Evolutionary conservation across 2,888 invertebrate genomes (phyloP), one percentile per base, ranked within the genome.

Genomic region (Anticlea derivata): DNA sequence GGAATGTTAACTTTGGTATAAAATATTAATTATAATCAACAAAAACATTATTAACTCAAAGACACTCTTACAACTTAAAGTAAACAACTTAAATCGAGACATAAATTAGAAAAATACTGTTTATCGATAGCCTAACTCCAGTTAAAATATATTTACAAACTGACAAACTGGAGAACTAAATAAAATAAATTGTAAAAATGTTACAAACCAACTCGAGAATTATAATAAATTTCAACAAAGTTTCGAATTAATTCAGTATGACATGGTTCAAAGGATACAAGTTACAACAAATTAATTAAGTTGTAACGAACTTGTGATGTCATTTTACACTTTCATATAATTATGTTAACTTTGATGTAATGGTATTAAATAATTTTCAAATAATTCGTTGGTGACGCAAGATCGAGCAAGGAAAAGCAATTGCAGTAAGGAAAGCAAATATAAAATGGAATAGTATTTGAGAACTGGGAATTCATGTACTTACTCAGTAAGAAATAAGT

Each of bases 1-100:
- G 93, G 93, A 94, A 93, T 94, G 93, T 93, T 93, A 93, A 93
- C 93, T 94, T 94, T 94, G 93, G 93, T 93, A 93, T 93, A 90
- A 89, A 89, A 89, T 88, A 88, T 87, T 88, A 89, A 86, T 87
- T 83, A 84, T 83, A 85, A 83, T 83, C 84, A 89, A 90, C 89
- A 88, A 86, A 60, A 89, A 89, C 85, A 78, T 17, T 85, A 73
- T 83, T 78, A 84, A 84, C 75, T 80, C 82, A 86, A 81, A 86
- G 78, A 82, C 81, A 85, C 78, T 83, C 83, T n/a, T n/a, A n/a
- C n/a, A n/a, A n/a, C n/a, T n/a, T n/a, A n/a, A n/a, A n/a, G 70
- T 74, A 78, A 83, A 85, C 82, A 81, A 75, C 86, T 87, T 87
- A 89, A 65, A 83, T 78, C 76, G 58, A 86, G 81, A 77, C 75